These are phyloP conservation scores for Bombus soroeensis DNA, from an alignment of 1,140 invertebrate species.

Conservation along the genomic window DNA sequence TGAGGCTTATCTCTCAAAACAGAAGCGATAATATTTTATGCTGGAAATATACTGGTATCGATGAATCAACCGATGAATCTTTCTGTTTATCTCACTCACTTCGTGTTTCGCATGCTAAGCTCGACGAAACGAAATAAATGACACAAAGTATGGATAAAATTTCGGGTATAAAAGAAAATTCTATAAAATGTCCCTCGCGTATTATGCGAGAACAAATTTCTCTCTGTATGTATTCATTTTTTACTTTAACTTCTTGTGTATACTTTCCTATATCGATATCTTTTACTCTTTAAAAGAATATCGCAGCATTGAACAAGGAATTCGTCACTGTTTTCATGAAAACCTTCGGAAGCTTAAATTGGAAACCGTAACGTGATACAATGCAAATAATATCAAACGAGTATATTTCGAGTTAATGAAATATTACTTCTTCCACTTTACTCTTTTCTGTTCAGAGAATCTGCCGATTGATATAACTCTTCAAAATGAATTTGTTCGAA, in stretches of 20 bases:
- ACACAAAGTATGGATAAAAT: too few species aligned
- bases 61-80: too few species aligned
- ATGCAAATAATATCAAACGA: neutral
- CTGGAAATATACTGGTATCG: too few species aligned
- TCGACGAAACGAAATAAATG: too few species aligned
- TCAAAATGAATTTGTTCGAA: neutral
- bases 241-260: neutral
- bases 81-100: too few species aligned
- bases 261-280: neutral
- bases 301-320: neutral
- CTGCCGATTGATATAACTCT: neutral
- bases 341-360: neutral
- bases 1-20: too few species aligned
- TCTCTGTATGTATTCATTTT: neutral
- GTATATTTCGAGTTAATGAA: neutral
- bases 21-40: too few species aligned
- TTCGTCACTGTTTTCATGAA: neutral
- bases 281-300: neutral
- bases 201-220: neutral
- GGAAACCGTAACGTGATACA: neutral
- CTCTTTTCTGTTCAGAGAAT: neutral
- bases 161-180: too few species aligned
- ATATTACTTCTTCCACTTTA: neutral
- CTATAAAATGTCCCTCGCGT: neutral
- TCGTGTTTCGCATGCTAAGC: too few species aligned